Percentiles rank a stretch among this genome's conserved stretches.
Conservation (phyloP, 2,797 vertebrate genomes). For the Argya squamiceps region DNA sequence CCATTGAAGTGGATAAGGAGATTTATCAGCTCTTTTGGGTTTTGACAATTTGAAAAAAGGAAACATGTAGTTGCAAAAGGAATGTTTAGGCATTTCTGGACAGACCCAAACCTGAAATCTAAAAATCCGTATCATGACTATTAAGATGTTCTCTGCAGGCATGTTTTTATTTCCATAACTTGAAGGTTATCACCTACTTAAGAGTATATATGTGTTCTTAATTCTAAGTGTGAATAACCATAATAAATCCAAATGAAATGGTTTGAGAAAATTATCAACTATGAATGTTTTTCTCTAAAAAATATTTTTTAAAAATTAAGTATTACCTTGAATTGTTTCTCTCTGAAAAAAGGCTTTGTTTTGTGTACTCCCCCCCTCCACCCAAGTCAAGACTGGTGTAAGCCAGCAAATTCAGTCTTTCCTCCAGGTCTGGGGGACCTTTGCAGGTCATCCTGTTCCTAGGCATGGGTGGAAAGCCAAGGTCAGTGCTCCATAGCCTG, state of each 20-base stretch:
- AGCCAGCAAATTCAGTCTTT: not conserved
- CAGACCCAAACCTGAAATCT: not conserved
- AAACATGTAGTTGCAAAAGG: not conserved
- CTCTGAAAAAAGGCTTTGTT: not conserved
- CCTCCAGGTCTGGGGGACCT: no score
- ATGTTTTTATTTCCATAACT: not conserved
- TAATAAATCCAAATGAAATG: not conserved
- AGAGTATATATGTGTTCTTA: not conserved
- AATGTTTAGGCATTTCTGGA: not conserved
- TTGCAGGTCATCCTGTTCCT: not conserved
- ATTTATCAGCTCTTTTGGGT: not conserved
- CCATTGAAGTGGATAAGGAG: not conserved
- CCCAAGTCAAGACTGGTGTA: not conserved
- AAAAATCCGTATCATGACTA: not conserved
- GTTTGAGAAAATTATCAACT: not conserved
- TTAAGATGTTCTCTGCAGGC: not conserved
- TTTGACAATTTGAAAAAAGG: not conserved
- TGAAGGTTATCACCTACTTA: not conserved
- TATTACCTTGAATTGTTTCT: not conserved
- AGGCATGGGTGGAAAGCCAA: not conserved
- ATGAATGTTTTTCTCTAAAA: not conserved
- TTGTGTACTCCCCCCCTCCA: not conserved
- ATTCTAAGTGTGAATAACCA: not conserved
- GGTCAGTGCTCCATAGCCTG: not conserved
- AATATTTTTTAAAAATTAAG: not conserved